phyloP scores from a whole-genome alignment of 2,888 invertebrate genomes.

The Drymonia ruficornis region DNA sequence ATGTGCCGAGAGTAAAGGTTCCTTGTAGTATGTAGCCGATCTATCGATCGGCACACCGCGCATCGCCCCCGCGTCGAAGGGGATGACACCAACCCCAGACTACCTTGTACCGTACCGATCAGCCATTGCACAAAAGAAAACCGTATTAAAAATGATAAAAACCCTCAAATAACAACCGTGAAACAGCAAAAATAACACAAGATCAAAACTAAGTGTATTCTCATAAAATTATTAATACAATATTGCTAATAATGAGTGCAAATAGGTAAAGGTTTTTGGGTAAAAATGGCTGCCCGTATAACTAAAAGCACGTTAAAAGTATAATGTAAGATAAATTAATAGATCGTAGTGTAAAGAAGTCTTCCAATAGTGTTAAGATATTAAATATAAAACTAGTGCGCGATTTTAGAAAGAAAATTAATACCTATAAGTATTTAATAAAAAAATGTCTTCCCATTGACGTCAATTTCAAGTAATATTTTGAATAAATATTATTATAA shows the following conservation, averaged over 20 bases:
- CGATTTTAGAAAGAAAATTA: slow-evolving; percentile 29
- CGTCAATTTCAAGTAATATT: slow-evolving; percentile 35
- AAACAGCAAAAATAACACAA: slow-evolving; percentile 31
- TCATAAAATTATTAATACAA: slow-evolving; percentile 20
- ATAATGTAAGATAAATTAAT: slow-evolving; percentile 54
- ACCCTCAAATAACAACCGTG: slow-evolving; percentile 39
- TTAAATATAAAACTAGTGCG: slow-evolving; percentile 24
- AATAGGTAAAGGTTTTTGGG: slow-evolving; percentile 29
- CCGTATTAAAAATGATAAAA: slow-evolving; percentile 61
- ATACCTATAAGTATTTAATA: slow-evolving; percentile 23
- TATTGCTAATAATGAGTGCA: slow-evolving; percentile 28
- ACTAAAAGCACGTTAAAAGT: slow-evolving; percentile 45
- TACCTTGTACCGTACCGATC: slow-evolving; percentile 50
- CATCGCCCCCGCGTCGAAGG: slow-evolving; percentile 59
- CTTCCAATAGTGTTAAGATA: slow-evolving; percentile 67
- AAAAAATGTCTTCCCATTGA: slow-evolving; percentile 48
- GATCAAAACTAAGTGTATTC: slow-evolving; percentile 14
- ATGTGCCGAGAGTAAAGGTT: slow-evolving; percentile 29
- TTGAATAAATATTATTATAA: slow-evolving; percentile 20
- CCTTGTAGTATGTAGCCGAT: slow-evolving; percentile 38
- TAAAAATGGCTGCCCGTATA: slow-evolving; percentile 65
- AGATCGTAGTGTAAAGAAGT: slow-evolving; percentile 73
- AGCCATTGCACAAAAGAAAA: slow-evolving; percentile 64
- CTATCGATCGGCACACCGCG: slow-evolving; percentile 74
- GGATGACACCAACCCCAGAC: slow-evolving; percentile 43